phyloP scores from a whole-genome alignment of 2,797 vertebrate species.

The Tenualosa thibaudeaui region DNA sequence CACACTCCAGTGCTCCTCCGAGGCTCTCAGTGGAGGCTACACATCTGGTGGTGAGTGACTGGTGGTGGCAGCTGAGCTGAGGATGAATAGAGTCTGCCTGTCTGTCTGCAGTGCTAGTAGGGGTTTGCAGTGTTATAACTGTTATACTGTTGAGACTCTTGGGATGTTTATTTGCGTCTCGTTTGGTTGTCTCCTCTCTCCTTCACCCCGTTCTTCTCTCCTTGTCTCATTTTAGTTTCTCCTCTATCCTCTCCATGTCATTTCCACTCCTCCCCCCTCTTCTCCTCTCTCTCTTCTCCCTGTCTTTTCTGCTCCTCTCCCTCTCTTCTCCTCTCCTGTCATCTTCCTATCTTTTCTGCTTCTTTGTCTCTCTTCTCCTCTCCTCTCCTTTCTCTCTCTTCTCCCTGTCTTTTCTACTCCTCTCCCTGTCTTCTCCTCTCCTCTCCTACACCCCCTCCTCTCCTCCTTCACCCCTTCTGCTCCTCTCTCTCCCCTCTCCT shows the following conservation, averaged over 20 bases:
- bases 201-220: slow-evolving; percentile 30
- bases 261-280: not conserved
- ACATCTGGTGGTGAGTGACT: slow-evolving; percentile 5
- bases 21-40: not conserved
- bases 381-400: not conserved
- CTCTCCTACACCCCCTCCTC: not conserved
- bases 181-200: not conserved
- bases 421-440: not conserved
- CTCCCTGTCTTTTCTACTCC: not conserved
- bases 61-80: not conserved
- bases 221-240: not conserved
- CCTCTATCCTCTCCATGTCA: not conserved
- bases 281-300: not conserved
- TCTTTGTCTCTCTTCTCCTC: slow-evolving; percentile 25
- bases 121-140: not conserved
- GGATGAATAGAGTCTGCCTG: not conserved
- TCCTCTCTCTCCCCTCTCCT: not conserved
- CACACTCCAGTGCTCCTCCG: not conserved
- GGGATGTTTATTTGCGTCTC: not conserved
- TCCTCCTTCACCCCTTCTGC: not conserved
- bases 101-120: not conserved
- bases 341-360: not conserved
- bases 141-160: not conserved
- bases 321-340: too few relatives aligned
- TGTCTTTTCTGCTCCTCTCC: not conserved